Conservation (phyloP, 92 coral and sea anemone species). For the Pocillopora grandis region DNA sequence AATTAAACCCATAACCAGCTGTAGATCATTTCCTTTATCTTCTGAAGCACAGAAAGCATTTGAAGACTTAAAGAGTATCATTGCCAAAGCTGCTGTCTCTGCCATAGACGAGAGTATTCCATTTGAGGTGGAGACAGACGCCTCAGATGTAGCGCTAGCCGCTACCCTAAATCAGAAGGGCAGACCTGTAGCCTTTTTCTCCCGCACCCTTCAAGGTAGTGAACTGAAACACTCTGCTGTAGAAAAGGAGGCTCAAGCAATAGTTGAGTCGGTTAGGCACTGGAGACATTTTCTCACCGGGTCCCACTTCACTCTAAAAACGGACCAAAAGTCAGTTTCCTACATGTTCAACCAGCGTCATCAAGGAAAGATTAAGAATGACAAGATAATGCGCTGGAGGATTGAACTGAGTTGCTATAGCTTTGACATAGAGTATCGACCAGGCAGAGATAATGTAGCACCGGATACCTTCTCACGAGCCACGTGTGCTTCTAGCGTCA, state of each 20-base stretch:
- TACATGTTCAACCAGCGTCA: neutral
- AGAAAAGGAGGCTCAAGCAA: conserved; percentile 50
- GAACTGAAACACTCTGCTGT: conserved; percentile 46
- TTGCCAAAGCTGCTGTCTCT: conserved; percentile 40
- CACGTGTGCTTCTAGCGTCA: conserved; percentile 38
- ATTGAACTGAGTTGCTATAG: too few relatives aligned
- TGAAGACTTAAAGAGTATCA: conserved; percentile 43
- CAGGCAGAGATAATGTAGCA: conserved; percentile 33
- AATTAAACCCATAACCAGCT: conserved; percentile 16
- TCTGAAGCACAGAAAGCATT: conserved; percentile 43
- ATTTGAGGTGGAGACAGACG: conserved; percentile 57
- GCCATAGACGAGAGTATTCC: conserved; percentile 60
- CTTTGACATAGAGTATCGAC: too few relatives aligned
- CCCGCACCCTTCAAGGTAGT: conserved; percentile 40
- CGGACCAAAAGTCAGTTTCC: conserved; percentile 47
- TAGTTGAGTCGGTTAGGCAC: conserved; percentile 37
- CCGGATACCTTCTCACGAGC: conserved; percentile 55
- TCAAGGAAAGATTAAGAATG: neutral
- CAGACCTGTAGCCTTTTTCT: conserved; percentile 54
- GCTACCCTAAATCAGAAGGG: conserved; percentile 57
- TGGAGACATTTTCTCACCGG: conserved; percentile 58
- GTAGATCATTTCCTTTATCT: conserved; percentile 45
- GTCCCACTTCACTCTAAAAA: conserved; percentile 38
- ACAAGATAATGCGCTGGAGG: neutral
- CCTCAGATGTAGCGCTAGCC: conserved; percentile 55